These are phyloP conservation scores for Lepidocolaptes lacrymiger DNA, from an alignment of 2,797 vertebrate species.

Conservation along the genomic window DNA sequence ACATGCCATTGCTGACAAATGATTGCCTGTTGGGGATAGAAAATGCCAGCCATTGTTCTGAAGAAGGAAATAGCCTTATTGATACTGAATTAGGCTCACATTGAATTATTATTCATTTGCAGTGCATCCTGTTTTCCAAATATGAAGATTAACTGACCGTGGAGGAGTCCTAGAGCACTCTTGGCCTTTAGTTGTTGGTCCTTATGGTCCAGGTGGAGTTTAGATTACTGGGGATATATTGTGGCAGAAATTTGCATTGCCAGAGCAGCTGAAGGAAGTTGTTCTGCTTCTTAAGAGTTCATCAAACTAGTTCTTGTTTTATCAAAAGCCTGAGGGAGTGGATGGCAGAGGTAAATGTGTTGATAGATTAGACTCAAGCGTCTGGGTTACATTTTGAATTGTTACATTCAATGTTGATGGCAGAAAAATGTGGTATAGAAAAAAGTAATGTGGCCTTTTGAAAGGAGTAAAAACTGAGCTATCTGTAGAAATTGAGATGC, in stretches of 20 bases:
- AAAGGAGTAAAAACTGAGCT: neutral
- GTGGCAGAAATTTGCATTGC: neutral
- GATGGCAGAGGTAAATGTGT: neutral
- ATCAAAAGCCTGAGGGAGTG: neutral
- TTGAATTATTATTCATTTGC: constrained; percentile 56
- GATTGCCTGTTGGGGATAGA: constrained; percentile 59
- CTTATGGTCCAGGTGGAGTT: neutral
- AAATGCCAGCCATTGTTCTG: constrained; percentile 68
- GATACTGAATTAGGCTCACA: constrained; percentile 59
- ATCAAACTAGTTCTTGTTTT: neutral
- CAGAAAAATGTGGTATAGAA: neutral
- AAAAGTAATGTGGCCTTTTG: neutral
- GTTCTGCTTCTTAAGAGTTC: neutral
- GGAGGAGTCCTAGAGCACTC: neutral
- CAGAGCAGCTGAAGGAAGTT: neutral
- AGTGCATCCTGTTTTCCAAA: constrained; percentile 48
- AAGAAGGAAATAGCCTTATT: constrained; percentile 69
- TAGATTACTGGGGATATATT: neutral
- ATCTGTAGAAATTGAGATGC: neutral
- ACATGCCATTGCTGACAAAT: constrained; percentile 67
- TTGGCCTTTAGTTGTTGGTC: neutral
- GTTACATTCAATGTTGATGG: neutral
- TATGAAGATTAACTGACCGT: neutral
- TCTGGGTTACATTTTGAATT: neutral
- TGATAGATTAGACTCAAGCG: neutral